These are phyloP conservation scores for Spheniscus humboldti DNA, from an alignment of 2,797 vertebrate genomes.

Conservation along the genomic window DNA sequence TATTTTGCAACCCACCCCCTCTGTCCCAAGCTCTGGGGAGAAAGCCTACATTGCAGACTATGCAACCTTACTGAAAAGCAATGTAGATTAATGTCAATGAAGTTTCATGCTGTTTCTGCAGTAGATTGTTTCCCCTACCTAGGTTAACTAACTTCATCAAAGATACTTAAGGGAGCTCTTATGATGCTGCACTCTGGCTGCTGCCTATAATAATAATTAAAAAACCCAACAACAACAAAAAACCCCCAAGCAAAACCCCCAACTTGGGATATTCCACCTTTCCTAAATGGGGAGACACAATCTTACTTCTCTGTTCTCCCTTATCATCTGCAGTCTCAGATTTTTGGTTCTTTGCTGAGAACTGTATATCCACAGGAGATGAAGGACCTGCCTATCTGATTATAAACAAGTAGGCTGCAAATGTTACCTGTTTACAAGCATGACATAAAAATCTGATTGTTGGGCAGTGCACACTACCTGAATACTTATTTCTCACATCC, in stretches of 20 bases:
- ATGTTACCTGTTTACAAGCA: background rate
- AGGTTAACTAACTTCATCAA: background rate
- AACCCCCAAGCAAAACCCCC: accelerated
- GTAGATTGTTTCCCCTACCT: background rate
- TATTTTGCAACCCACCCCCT: background rate
- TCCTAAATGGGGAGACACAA: background rate
- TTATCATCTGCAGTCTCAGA: background rate
- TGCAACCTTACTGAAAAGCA: background rate
- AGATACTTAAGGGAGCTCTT: background rate
- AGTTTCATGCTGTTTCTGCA: background rate
- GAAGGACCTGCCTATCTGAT: background rate
- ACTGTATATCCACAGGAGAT: background rate
- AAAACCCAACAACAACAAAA: background rate
- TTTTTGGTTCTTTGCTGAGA: background rate
- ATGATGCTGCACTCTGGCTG: background rate
- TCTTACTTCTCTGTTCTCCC: background rate
- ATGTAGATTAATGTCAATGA: background rate
- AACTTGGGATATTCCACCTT: background rate
- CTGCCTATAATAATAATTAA: background rate
- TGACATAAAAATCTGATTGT: background rate
- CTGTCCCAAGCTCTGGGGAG: background rate
- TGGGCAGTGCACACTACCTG: background rate
- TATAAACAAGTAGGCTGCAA: background rate
- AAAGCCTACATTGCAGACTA: background rate
- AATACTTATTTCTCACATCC: background rate